Base-by-base conservation (phyloP, 2,113 vertebrate species). In the Haliaeetus leucogaster region DNA sequence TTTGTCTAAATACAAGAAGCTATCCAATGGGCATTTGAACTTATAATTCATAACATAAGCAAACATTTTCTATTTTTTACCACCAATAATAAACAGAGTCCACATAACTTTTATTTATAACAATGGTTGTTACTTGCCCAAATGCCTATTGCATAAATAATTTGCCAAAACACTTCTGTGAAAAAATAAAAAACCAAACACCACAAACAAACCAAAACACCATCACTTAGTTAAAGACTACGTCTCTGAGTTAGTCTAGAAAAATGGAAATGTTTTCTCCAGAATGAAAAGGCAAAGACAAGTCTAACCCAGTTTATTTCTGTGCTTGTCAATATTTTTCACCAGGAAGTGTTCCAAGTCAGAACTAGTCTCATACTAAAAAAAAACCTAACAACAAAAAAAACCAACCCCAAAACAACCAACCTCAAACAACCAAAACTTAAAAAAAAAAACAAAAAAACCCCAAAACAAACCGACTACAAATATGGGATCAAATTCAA, bases 141-240 rank as follows among this genome's bases (percentile, higher is more conserved):
- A 87, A 79, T 26, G 17, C 8, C 12, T 74, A 25, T 26, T 56
- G 23, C 10, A 53, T 27, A 71, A 74, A 71, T 30, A 3, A 90
- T 59, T 80, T 78, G 21, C 30, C 15, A 71, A 86, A 92, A 48
- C 8, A 21, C 2, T 55, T 81, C 17, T 50, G 27, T 36, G 34
- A 4, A 5, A 23, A 34, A 42, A 3, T 2, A 36, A 4, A 4
- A 23, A 34, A 47, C 2, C 2, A 36, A 52, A 5, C 1, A 62
- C 34, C 14, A 42, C 43, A 63, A 83, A 40, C 9, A 21, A 90
- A 59, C 21, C 20, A 55, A 73, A 82, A 20, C 6, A 26, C 25
- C 7, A 3, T 42, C 16, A 10, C 22, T 89, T 7, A 4, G 34
- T 32, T 65, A 30, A 56, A 55, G 43, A 73, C 4, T 5, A 66